Percentiles rank a stretch among this genome's conserved stretches.
phyloP scores from a whole-genome alignment of 2,888 invertebrate genomes.

The Thymelicus lineola region DNA sequence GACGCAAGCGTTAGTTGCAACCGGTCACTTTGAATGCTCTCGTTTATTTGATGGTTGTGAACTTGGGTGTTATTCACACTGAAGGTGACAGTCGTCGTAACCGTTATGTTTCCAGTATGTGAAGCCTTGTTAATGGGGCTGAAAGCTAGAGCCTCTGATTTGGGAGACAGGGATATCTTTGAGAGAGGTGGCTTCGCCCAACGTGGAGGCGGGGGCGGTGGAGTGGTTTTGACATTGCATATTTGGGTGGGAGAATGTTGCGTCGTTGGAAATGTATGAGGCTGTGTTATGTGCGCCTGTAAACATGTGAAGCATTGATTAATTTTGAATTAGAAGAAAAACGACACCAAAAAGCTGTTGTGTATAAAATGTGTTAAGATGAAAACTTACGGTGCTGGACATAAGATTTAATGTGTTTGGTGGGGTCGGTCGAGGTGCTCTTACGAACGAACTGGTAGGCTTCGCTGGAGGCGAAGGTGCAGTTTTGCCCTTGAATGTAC shows the following conservation, averaged over 20 bases:
- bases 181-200: slow-evolving; percentile 92
- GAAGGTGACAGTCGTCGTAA: slow-evolving; percentile 94
- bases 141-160: slow-evolving; percentile 71
- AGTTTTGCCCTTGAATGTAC: slow-evolving; percentile 88
- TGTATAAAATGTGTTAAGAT: slow-evolving; percentile 9
- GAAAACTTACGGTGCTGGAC: slow-evolving; percentile 81
- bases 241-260: slow-evolving; percentile 73
- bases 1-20: slow-evolving; percentile 83
- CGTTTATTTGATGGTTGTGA: slow-evolving; percentile 82
- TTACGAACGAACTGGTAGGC: slow-evolving; percentile 77
- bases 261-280: slow-evolving; percentile 77
- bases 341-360: slow-evolving; percentile 58
- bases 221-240: slow-evolving; percentile 82
- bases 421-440: slow-evolving; percentile 91
- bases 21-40: slow-evolving; percentile 76
- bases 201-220: slow-evolving; percentile 93
- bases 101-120: slow-evolving; percentile 90
- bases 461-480: slow-evolving; percentile 83
- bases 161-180: slow-evolving; percentile 78
- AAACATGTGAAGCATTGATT: slow-evolving; percentile 73
- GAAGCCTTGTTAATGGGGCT: slow-evolving; percentile 74
- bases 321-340: slow-evolving; percentile 49
- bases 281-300: slow-evolving; percentile 85
- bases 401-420: slow-evolving; percentile 93
- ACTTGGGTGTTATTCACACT: slow-evolving; percentile 88